Conservation (phyloP, 2,888 invertebrate species). For the Troilus luridus region DNA sequence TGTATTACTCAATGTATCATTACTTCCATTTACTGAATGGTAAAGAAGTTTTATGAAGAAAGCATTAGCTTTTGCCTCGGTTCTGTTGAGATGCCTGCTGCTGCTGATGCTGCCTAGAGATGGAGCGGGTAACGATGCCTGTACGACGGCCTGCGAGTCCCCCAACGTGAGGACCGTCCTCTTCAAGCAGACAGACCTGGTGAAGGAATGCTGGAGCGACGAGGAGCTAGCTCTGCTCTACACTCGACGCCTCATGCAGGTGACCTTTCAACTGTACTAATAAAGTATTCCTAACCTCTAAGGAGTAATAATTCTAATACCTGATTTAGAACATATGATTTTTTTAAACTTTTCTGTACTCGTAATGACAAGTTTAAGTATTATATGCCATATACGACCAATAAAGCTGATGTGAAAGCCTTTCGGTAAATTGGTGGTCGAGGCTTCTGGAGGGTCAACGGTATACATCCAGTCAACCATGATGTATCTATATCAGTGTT, state of each 20-base stretch:
- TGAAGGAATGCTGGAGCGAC: slow-evolving; percentile 64
- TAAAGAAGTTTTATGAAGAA: background rate
- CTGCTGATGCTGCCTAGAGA: too few relatives aligned
- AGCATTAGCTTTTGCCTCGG: background rate
- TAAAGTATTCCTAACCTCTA: background rate
- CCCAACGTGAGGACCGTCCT: slow-evolving; percentile 65
- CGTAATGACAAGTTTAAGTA: background rate
- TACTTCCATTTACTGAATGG: background rate
- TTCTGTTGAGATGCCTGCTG: background rate
- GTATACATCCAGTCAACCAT: too few relatives aligned
- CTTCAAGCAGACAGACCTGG: slow-evolving; percentile 62
- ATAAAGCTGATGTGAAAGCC: background rate
- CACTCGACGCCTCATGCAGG: slow-evolving; percentile 62
- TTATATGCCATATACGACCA: background rate
- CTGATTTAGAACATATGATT: background rate
- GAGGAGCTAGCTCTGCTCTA: slow-evolving; percentile 64
- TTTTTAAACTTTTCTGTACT: background rate
- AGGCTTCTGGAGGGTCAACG: too few relatives aligned
- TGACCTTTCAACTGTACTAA: background rate
- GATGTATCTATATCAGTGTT: too few relatives aligned
- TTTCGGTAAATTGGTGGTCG: too few relatives aligned
- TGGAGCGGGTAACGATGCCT: background rate
- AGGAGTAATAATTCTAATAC: background rate
- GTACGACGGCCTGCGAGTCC: slow-evolving; percentile 59
- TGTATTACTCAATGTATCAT: background rate